phyloP scores from a whole-genome alignment of 2,113 vertebrate species.

The Dinomys branickii region DNA sequence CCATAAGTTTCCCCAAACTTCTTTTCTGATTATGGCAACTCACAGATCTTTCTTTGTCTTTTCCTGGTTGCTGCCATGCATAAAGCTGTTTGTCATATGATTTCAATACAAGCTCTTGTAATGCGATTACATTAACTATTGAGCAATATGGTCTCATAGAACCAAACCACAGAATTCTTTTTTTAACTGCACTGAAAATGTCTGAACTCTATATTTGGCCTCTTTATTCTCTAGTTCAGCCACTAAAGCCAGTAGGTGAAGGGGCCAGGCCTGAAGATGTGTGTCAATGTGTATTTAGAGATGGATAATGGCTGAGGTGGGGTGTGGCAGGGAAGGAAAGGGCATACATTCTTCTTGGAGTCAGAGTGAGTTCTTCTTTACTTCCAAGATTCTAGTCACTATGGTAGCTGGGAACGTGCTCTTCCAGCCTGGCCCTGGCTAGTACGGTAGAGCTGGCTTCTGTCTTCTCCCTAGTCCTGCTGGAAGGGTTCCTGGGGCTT shows the following conservation, averaged over 20 bases:
- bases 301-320: neutral
- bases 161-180: constrained; percentile 72
- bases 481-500: neutral
- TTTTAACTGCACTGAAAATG: constrained; percentile 57
- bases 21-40: constrained; percentile 32
- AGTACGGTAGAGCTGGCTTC: neutral
- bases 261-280: neutral
- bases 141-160: constrained; percentile 60
- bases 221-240: neutral
- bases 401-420: neutral
- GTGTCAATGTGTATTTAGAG: neutral
- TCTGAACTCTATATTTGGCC: neutral
- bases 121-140: constrained; percentile 72
- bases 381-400: neutral
- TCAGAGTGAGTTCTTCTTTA: neutral
- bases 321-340: neutral
- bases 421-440: neutral
- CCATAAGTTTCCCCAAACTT: neutral
- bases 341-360: neutral
- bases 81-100: constrained; percentile 70
- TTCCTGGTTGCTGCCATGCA: constrained; percentile 49
- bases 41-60: constrained; percentile 64
- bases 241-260: neutral
- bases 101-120: constrained; percentile 75
- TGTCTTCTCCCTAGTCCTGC: neutral